phyloP scores from a whole-genome alignment of 2,888 invertebrate species.

The Phymatocera aterrima region DNA sequence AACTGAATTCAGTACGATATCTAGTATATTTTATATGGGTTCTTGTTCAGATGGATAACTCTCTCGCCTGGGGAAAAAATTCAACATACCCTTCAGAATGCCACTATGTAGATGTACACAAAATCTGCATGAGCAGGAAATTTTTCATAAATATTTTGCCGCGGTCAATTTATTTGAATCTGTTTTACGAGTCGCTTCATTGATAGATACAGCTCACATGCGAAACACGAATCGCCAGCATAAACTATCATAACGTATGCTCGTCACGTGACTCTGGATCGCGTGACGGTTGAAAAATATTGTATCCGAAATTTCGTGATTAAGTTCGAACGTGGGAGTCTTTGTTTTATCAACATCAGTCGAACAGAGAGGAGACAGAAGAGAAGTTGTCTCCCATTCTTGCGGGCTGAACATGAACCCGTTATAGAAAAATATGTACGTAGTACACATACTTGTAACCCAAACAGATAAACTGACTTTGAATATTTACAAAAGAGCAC shows the following conservation, averaged over 20 bases:
- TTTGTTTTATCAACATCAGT: too few species aligned
- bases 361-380: too few species aligned
- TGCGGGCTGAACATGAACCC: too few species aligned
- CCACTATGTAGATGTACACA: not conserved
- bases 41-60: not conserved
- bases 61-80: not conserved
- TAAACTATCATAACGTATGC: too few species aligned
- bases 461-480: not conserved
- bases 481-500: conserved; percentile 12
- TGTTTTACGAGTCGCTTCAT: not conserved
- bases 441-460: not conserved
- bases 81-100: not conserved
- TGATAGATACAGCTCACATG: too few species aligned
- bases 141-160: not conserved
- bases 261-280: too few species aligned
- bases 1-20: not conserved
- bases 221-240: too few species aligned
- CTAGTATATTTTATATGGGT: not conserved
- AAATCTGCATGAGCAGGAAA: not conserved
- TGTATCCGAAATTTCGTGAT: too few species aligned
- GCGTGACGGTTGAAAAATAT: too few species aligned
- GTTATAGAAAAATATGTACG: not conserved
- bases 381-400: too few species aligned
- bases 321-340: too few species aligned
- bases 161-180: not conserved